A percentile compares a stretch with the other conserved stretches of the same genome.
Conservation (phyloP, 2,797 vertebrate species). For the Taenioides sp. region DNA sequence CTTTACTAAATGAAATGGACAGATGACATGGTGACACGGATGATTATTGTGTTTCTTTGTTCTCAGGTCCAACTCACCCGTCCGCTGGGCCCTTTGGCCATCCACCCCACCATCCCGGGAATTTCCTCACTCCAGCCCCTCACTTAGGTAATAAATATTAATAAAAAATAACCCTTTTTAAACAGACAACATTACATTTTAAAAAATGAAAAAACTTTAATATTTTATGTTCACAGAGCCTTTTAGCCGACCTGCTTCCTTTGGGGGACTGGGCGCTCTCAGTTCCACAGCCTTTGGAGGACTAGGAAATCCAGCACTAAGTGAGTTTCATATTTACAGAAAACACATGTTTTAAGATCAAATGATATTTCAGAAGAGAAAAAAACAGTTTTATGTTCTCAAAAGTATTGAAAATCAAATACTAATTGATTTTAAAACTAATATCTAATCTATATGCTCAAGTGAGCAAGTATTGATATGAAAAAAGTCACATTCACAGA, state of each 20-base stretch:
- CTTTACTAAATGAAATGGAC: not conserved
- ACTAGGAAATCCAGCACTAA: conserved; percentile 94
- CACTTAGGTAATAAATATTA: conserved; percentile 84
- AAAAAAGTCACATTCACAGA: no score
- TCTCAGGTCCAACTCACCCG: conserved; percentile 88
- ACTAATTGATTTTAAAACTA: no score
- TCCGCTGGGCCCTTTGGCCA: conserved; percentile 88
- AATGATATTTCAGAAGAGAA: not conserved
- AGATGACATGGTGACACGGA: not conserved
- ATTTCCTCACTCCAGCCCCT: conserved; percentile 89
- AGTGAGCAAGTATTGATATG: no score
- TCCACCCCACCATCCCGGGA: conserved; percentile 89
- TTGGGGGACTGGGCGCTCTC: conserved; percentile 90
- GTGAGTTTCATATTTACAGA: conserved; percentile 81
- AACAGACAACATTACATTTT: not conserved
- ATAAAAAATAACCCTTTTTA: not conserved
- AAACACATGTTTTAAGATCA: not conserved
- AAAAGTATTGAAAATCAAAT: no score
- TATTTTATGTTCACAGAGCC: conserved; percentile 79
- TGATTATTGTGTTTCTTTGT: not conserved
- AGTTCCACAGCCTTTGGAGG: conserved; percentile 96
- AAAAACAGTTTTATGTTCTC: no score
- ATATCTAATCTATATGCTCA: no score
- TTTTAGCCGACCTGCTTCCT: conserved; percentile 87
- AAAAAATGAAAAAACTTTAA: not conserved